These are phyloP conservation scores for Orius insidiosus DNA, from an alignment of 1,140 invertebrate species.

Conservation along the genomic window DNA sequence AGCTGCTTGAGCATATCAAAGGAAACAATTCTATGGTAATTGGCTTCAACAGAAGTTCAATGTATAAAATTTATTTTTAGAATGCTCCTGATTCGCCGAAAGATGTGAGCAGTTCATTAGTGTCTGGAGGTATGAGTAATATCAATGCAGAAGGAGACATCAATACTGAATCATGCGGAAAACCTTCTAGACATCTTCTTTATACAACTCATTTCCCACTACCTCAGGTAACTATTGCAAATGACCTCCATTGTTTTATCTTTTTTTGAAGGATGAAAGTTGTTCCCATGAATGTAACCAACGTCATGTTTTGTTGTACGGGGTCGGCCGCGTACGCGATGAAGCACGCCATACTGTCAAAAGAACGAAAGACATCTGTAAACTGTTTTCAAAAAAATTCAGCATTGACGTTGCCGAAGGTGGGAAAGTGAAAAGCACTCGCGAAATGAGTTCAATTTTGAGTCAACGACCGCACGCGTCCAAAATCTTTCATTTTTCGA, in stretches of 20 bases:
- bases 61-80: conserved; percentile 16
- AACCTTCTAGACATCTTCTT: conserved; percentile 61
- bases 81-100: conserved; percentile 72
- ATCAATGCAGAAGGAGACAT: conserved; percentile 7
- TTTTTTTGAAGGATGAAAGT: conserved; percentile 44
- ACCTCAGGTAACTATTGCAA: conserved; percentile 41
- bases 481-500: conserved; percentile 89
- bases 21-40: background rate
- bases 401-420: conserved; percentile 86
- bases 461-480: conserved; percentile 67
- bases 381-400: conserved; percentile 90
- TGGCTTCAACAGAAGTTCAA: conserved; percentile 5
- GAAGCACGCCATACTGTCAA: conserved; percentile 83
- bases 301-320: conserved; percentile 84
- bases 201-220: conserved; percentile 87
- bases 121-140: conserved; percentile 14
- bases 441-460: conserved; percentile 80
- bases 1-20: conserved; percentile 78
- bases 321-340: conserved; percentile 80
- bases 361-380: conserved; percentile 87
- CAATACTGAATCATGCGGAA: conserved; percentile 18
- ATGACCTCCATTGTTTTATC: conserved; percentile 6
- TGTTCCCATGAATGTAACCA: conserved; percentile 87
- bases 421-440: conserved; percentile 85
- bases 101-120: conserved; percentile 30